These are phyloP conservation scores for Pterois miles DNA, from an alignment of 2,797 vertebrate genomes.

Conservation along the genomic window DNA sequence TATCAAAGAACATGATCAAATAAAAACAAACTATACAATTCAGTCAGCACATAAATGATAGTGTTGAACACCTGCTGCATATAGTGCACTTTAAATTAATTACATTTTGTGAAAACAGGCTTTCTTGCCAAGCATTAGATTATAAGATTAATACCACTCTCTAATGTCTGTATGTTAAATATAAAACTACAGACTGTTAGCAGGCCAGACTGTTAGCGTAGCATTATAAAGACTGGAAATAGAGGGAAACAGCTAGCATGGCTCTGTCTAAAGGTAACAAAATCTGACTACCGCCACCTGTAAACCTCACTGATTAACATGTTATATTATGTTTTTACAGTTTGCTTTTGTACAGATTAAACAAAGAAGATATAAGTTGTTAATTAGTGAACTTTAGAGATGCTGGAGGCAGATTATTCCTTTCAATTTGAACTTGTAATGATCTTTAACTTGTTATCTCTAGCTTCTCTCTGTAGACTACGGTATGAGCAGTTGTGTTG, in stretches of 20 bases:
- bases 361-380: neutral
- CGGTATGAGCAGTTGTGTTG: neutral
- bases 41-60: neutral
- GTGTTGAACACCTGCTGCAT: neutral
- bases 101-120: no score
- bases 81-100: neutral
- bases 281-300: no score
- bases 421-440: neutral
- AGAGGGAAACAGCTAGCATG: neutral
- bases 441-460: neutral
- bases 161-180: no score
- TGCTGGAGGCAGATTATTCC: neutral
- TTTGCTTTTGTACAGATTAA: neutral
- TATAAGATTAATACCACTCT: no score
- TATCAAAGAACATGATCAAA: neutral
- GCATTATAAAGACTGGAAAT: neutral
- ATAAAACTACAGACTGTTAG: no score
- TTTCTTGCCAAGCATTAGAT: no score
- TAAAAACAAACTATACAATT: neutral
- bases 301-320: neutral
- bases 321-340: neutral
- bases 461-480: neutral
- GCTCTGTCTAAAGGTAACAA: no score
- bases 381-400: neutral
- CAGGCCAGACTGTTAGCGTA: no score